Percentiles rank a stretch among this genome's conserved stretches.
Conservation (phyloP, 2,113 vertebrate genomes). For the Apistogramma diplotaenia region DNA sequence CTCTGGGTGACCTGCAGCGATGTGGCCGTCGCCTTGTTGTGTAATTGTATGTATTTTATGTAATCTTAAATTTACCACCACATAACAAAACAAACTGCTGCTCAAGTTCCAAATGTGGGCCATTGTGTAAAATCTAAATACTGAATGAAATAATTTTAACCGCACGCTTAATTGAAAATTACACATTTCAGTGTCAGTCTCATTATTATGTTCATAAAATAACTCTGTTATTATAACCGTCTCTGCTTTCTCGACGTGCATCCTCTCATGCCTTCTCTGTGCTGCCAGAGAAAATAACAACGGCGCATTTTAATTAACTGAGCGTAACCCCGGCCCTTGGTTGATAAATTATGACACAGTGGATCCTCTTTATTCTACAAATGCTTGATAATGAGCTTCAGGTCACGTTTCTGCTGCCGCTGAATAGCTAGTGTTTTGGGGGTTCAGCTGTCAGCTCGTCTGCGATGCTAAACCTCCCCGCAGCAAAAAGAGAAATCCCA, state of each 20-base stretch:
- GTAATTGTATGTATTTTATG: not conserved
- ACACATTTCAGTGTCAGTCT: not conserved
- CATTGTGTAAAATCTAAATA: not conserved
- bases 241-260: not conserved
- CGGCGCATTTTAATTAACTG: slow-evolving; percentile 42
- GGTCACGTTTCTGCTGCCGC: slow-evolving; percentile 18
- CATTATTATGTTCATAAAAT: not conserved
- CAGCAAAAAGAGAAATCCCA: not conserved
- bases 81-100: not conserved
- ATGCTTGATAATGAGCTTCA: slow-evolving; percentile 37
- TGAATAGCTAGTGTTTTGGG: not conserved
- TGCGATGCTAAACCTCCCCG: not conserved
- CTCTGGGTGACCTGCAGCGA: slow-evolving; percentile 32
- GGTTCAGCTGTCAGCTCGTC: not conserved
- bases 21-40: not conserved
- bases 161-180: not conserved
- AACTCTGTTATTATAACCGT: not conserved
- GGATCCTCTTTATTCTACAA: slow-evolving; percentile 30
- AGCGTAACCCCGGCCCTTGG: not conserved
- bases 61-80: not conserved
- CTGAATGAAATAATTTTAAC: not conserved
- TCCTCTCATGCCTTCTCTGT: not conserved
- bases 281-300: slow-evolving; percentile 1
- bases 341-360: slow-evolving; percentile 24
- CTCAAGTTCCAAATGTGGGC: not conserved